These are phyloP conservation scores for Elmis aenea DNA, from an alignment of 2,888 invertebrate species.

Conservation along the genomic window DNA sequence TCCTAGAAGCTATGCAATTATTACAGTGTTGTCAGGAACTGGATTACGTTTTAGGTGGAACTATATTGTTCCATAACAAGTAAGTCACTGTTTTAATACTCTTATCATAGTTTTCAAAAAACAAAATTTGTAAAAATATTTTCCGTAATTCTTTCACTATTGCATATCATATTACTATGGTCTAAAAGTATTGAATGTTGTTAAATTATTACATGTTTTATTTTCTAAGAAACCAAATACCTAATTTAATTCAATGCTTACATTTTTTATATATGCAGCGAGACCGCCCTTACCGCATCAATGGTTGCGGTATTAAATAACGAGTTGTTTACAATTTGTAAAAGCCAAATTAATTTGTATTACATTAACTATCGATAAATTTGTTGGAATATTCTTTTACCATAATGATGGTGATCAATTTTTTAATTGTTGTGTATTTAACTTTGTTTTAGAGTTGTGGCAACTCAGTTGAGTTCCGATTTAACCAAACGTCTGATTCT, in stretches of 20 bases:
- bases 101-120: not conserved
- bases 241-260: conserved; percentile 3
- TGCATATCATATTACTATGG: too few species aligned
- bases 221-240: conserved; percentile 7
- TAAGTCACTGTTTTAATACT: conserved; percentile 43
- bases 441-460: conserved; percentile 61
- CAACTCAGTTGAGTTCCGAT: conserved; percentile 69
- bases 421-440: not conserved
- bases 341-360: conserved; percentile 1
- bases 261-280: conserved; percentile 4
- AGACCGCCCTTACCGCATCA: too few species aligned
- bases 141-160: too few species aligned
- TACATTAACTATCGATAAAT: not conserved
- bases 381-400: not conserved
- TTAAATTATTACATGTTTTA: conserved; percentile 4
- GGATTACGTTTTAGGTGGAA: conserved; percentile 76
- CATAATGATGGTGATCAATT: not conserved
- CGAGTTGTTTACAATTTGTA: too few species aligned
- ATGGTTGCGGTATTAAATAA: too few species aligned
- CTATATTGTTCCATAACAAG: conserved; percentile 86
- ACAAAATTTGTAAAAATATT: not conserved
- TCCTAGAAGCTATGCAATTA: conserved; percentile 75
- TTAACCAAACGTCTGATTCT: conserved; percentile 75
- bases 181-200: too few species aligned
- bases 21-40: conserved; percentile 78